Evolutionary conservation across 2,888 invertebrate genomes (phyloP).

Genomic region (Hypena proboscidalis): DNA sequence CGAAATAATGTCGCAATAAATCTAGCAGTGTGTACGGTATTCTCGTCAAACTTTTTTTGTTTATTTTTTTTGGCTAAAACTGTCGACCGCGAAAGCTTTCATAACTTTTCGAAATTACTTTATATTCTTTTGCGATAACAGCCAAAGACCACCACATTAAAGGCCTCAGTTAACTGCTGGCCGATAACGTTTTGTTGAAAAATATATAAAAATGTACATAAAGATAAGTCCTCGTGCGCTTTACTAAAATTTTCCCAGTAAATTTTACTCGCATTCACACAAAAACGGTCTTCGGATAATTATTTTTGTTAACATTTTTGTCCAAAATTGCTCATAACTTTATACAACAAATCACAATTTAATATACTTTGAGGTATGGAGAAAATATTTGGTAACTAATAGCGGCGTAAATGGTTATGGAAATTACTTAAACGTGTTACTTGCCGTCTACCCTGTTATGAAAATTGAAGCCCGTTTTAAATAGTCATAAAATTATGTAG

Average conservation of each 20-base stretch:
- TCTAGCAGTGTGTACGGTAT: slow-evolving; percentile 54
- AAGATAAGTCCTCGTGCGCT: slow-evolving; percentile 70
- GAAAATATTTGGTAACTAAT: slow-evolving; percentile 44
- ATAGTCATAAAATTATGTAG: slow-evolving; percentile 39
- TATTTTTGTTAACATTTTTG: slow-evolving; percentile 62
- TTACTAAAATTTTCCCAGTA: slow-evolving; percentile 67
- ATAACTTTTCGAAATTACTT: slow-evolving; percentile 70
- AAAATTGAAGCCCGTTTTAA: slow-evolving; percentile 35
- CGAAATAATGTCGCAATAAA: slow-evolving; percentile 60
- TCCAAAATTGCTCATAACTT: slow-evolving; percentile 52
- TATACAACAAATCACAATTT: slow-evolving; percentile 47
- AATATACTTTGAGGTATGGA: slow-evolving; percentile 44
- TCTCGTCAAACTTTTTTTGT: slow-evolving; percentile 60
- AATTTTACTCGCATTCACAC: slow-evolving; percentile 69
- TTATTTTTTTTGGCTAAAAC: slow-evolving; percentile 57
- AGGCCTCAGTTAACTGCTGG: slow-evolving; percentile 61
- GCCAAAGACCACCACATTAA: slow-evolving; percentile 60
- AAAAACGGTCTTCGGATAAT: slow-evolving; percentile 77
- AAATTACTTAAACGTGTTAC: slow-evolving; percentile 44
- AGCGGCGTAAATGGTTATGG: slow-evolving; percentile 33
- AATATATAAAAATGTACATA: slow-evolving; percentile 76
- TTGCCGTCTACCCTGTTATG: slow-evolving; percentile 21
- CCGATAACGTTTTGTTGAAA: slow-evolving; percentile 70
- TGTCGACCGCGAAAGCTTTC: slow-evolving; percentile 49
- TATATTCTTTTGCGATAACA: slow-evolving; percentile 64